phyloP scores from a whole-genome alignment of 2,888 invertebrate species.

The Clistopyga incitator region DNA sequence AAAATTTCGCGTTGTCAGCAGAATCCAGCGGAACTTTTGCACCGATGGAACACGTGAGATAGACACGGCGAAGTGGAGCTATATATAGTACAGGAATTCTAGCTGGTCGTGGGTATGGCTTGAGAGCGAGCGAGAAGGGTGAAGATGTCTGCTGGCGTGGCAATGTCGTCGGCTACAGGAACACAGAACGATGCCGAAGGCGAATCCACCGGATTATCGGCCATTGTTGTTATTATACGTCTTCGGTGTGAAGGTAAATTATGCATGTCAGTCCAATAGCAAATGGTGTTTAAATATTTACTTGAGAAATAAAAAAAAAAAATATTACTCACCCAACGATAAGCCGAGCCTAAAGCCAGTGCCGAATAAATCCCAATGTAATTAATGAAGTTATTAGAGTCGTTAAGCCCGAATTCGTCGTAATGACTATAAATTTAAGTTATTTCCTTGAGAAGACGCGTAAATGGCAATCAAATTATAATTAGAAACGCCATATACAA shows the following conservation, averaged over 20 bases:
- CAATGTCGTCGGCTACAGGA: constrained; percentile 57
- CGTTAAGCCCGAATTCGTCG: background rate
- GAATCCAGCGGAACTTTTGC: constrained; percentile 25
- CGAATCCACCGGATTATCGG: constrained; percentile 39
- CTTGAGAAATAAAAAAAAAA: too few species aligned
- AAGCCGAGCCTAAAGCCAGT: background rate
- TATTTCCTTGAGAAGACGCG: background rate
- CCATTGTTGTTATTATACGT: constrained; percentile 56
- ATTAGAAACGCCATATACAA: constrained; percentile 10
- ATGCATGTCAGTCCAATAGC: background rate
- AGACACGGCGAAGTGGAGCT: constrained; percentile 26
- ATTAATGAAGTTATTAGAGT: background rate
- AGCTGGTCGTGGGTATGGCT: background rate
- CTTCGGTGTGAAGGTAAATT: constrained; percentile 1
- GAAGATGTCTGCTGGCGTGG: constrained; percentile 60
- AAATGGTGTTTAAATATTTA: too few species aligned
- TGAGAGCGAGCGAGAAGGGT: constrained; percentile 5
- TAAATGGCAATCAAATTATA: constrained; percentile 6
- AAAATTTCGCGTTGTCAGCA: constrained; percentile 29
- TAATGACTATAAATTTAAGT: background rate
- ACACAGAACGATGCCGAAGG: constrained; percentile 44
- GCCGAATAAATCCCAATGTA: background rate
- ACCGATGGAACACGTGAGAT: constrained; percentile 44
- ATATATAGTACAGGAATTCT: background rate
- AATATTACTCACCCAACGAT: background rate